phyloP scores from a whole-genome alignment of 2,113 vertebrate genomes.

The Felis chaus region DNA sequence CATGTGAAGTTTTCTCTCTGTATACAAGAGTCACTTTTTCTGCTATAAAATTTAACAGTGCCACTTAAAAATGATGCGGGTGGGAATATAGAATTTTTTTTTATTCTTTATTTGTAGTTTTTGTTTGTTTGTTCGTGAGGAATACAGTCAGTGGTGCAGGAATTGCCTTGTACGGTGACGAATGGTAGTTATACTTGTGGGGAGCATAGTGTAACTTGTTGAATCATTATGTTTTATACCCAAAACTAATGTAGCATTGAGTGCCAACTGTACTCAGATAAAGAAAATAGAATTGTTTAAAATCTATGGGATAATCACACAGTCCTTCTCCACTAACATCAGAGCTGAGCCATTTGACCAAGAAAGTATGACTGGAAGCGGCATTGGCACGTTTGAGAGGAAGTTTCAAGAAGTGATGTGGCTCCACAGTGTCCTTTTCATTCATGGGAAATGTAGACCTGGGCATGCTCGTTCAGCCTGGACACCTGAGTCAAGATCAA shows the following conservation, averaged over 20 bases:
- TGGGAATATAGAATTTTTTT: neutral
- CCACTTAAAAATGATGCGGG: neutral
- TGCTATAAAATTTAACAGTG: neutral
- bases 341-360: neutral
- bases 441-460: neutral
- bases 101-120: too few species aligned
- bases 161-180: neutral
- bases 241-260: neutral
- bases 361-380: neutral
- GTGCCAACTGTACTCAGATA: neutral
- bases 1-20: neutral
- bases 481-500: neutral
- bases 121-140: too few species aligned
- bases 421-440: neutral
- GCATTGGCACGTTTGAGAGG: rapidly evolving
- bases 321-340: rapidly evolving
- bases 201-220: neutral
- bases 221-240: neutral
- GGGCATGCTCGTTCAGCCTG: neutral
- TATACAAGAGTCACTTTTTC: neutral
- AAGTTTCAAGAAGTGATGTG: rapidly evolving
- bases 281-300: neutral
- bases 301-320: neutral
- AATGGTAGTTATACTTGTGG: neutral
- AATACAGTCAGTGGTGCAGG: neutral